Conservation (phyloP, 2,888 invertebrate species). For the Congeria kusceri region DNA sequence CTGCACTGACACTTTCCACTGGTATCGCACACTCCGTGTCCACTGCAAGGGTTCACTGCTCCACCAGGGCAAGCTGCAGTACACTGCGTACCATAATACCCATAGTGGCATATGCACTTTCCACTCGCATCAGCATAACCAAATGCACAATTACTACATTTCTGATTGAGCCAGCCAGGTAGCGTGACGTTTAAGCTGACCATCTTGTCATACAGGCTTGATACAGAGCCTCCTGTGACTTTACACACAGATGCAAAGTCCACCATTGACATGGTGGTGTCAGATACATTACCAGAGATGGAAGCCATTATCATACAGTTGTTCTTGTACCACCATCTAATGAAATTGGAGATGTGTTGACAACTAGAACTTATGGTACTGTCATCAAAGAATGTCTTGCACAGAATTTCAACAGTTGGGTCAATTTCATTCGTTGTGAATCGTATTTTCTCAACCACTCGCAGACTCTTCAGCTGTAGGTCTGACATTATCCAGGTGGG, state of each 20-base stretch:
- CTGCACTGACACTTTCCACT: slow-evolving; percentile 69
- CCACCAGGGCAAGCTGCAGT: slow-evolving; percentile 70
- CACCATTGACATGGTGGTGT: slow-evolving; percentile 63
- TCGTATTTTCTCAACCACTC: slow-evolving; percentile 16
- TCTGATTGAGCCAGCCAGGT: slow-evolving; percentile 68
- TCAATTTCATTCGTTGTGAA: slow-evolving; percentile 29
- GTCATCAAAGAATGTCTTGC: slow-evolving; percentile 64
- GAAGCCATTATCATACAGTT: slow-evolving; percentile 62
- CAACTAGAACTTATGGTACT: slow-evolving; percentile 51
- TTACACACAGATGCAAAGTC: slow-evolving; percentile 61
- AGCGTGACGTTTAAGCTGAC: slow-evolving; percentile 50
- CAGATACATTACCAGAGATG: slow-evolving; percentile 54
- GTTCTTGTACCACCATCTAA: slow-evolving; percentile 64
- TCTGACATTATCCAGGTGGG: slow-evolving; percentile 72
- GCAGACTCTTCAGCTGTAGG: slow-evolving; percentile 52
- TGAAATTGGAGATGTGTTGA: slow-evolving; percentile 36
- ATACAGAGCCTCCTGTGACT: slow-evolving; percentile 34
- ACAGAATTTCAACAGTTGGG: slow-evolving; percentile 38
- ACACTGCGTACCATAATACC: slow-evolving; percentile 74
- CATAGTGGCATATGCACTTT: slow-evolving; percentile 69
- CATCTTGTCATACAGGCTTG: slow-evolving; percentile 39
- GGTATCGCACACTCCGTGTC: slow-evolving; percentile 66
- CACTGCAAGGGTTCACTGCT: slow-evolving; percentile 64
- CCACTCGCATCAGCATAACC: slow-evolving; percentile 47
- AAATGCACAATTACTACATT: slow-evolving; percentile 67